These are phyloP conservation scores for Plemyria rubiginata DNA, from an alignment of 2,888 invertebrate genomes.

Conservation along the genomic window DNA sequence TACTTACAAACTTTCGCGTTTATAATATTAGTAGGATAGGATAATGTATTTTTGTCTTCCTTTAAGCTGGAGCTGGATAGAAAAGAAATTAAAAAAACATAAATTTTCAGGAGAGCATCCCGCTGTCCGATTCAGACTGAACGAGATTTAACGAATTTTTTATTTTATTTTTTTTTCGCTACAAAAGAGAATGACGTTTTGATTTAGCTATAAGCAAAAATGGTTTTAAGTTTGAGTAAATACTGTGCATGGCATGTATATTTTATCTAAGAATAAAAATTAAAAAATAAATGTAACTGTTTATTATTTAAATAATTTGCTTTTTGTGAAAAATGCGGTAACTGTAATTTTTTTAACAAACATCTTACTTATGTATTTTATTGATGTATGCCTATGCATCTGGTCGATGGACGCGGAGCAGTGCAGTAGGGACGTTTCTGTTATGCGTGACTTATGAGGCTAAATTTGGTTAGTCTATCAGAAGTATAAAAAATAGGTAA, in stretches of 20 bases:
- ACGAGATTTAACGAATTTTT: slow-evolving; percentile 45
- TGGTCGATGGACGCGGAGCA: too few relatives aligned
- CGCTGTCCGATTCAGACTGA: slow-evolving; percentile 70
- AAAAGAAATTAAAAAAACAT: background rate
- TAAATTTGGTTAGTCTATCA: too few relatives aligned
- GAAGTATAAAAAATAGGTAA: too few relatives aligned
- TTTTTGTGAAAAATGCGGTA: too few relatives aligned
- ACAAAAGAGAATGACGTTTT: slow-evolving; percentile 57
- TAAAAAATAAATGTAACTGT: background rate
- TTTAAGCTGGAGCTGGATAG: background rate
- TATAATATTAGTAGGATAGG: too few relatives aligned
- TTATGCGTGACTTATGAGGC: too few relatives aligned
- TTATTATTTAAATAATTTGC: background rate
- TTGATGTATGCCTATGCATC: too few relatives aligned
- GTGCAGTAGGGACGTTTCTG: too few relatives aligned
- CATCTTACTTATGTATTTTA: too few relatives aligned
- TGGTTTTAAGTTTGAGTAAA: slow-evolving; percentile 56
- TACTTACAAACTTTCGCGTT: too few relatives aligned
- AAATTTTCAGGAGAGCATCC: slow-evolving; percentile 68
- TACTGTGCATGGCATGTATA: slow-evolving; percentile 30
- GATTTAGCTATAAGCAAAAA: slow-evolving; percentile 69
- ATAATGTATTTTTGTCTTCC: background rate
- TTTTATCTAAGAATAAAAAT: slow-evolving; percentile 1
- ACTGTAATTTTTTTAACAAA: too few relatives aligned
- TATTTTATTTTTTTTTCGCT: slow-evolving; percentile 50